phyloP scores from a whole-genome alignment of 2,888 invertebrate genomes.

The Scaeva pyrastri region DNA sequence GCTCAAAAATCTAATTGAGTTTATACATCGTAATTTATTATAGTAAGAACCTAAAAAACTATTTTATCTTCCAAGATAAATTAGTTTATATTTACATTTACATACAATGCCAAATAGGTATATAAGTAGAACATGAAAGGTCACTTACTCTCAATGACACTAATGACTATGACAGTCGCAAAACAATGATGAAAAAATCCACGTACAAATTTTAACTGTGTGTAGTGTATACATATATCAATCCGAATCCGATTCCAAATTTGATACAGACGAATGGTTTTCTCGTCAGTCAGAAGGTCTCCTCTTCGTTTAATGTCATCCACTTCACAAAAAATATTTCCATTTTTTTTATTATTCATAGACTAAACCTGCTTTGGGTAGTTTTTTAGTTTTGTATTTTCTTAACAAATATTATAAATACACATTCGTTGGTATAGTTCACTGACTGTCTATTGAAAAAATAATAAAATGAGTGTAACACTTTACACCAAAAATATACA shows the following conservation, averaged over 20 bases:
- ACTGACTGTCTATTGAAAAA: slow-evolving; percentile 3
- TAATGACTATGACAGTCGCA: no score
- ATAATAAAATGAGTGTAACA: slow-evolving; percentile 10
- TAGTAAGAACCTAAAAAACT: no score
- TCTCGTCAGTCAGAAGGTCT: slow-evolving; percentile 20
- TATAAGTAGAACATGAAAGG: slow-evolving; percentile 37
- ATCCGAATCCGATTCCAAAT: neutral
- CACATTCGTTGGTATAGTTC: slow-evolving; percentile 1
- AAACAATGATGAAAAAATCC: slow-evolving; percentile 18
- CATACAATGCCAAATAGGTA: slow-evolving; percentile 27
- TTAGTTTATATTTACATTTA: neutral
- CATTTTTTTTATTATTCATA: slow-evolving; percentile 34
- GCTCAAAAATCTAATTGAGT: neutral
- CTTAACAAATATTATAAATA: neutral
- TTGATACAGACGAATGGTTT: slow-evolving; percentile 24
- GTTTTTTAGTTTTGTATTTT: neutral
- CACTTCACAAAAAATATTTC: slow-evolving; percentile 27
- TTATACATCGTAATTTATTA: neutral
- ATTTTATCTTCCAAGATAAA: neutral
- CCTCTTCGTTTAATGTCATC: slow-evolving; percentile 42
- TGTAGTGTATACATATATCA: slow-evolving; percentile 3
- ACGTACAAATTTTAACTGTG: slow-evolving; percentile 54
- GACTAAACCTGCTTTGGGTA: slow-evolving; percentile 21
- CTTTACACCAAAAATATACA: slow-evolving; percentile 3
- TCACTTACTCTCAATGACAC: slow-evolving; percentile 59